phyloP scores from a whole-genome alignment of 2,113 vertebrate species.

The Neolamprologus devosi region DNA sequence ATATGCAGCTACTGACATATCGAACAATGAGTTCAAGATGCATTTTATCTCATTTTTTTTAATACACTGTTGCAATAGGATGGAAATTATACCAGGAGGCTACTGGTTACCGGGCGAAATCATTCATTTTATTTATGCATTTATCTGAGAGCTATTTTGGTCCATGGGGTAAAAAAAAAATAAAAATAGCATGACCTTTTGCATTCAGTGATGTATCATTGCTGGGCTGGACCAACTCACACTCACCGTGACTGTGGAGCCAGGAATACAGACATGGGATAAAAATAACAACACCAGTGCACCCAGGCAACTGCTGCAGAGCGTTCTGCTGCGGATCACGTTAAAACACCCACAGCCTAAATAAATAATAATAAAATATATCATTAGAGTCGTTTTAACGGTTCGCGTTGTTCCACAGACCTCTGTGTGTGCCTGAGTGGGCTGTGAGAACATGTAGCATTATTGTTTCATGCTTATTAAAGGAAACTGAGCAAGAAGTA shows the following conservation, averaged over 20 bases:
- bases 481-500: not conserved
- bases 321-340: not conserved
- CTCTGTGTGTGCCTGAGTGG: not conserved
- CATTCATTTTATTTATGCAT: not conserved
- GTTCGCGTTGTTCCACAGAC: no score
- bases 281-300: slow-evolving; percentile 23
- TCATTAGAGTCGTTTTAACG: not conserved
- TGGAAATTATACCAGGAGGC: not conserved
- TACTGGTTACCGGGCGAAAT: not conserved
- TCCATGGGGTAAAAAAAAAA: not conserved
- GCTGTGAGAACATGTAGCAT: not conserved
- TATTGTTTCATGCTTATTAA: not conserved
- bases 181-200: slow-evolving; percentile 48
- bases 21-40: not conserved
- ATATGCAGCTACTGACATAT: not conserved
- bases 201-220: slow-evolving; percentile 26
- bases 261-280: not conserved
- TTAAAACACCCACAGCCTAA: not conserved
- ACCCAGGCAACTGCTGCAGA: not conserved
- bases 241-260: not conserved
- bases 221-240: not conserved
- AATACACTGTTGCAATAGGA: not conserved
- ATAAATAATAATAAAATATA: not conserved
- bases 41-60: not conserved
- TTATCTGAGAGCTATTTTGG: not conserved